Conservation (phyloP, 1,140 invertebrate species). For the Popillia japonica region DNA sequence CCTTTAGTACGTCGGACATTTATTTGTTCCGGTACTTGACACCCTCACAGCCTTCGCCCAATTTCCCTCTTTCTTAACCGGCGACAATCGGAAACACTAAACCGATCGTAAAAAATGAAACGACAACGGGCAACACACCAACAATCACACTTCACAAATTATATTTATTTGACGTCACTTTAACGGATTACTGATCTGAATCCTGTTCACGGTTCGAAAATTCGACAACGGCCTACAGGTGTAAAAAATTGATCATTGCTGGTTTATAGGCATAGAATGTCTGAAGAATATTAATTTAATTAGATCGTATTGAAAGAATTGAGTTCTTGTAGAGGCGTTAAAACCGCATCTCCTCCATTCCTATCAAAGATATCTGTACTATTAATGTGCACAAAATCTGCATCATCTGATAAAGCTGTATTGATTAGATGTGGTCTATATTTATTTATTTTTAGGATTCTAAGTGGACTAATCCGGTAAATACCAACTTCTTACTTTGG, state of each 20-base stretch:
- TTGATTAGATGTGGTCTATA: no score
- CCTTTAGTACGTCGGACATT: constrained; percentile 1
- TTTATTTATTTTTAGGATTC: no score
- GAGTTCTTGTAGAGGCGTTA: no score
- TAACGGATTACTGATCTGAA: constrained; percentile 17
- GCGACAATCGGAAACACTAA: constrained; percentile 28
- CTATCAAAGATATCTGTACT: no score
- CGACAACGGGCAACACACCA: background rate
- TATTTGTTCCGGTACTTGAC: constrained; percentile 29
- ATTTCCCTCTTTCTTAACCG: constrained; percentile 3
- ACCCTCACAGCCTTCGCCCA: background rate
- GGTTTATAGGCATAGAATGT: no score
- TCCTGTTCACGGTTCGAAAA: constrained; percentile 19
- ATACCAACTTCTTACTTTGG: no score
- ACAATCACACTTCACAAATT: constrained; percentile 26
- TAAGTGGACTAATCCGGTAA: no score
- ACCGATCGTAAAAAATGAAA: constrained; percentile 32
- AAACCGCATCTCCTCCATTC: no score
- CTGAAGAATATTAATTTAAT: no score
- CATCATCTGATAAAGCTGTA: no score
- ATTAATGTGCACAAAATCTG: no score
- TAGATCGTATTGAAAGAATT: no score
- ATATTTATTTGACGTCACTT: constrained; percentile 22
- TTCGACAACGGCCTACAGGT: constrained; percentile 17
- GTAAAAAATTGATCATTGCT: background rate